Evolutionary conservation across 1,140 invertebrate species (phyloP), one percentile per base, ranked within the genome.

Genomic region (Drosophila pandora): DNA sequence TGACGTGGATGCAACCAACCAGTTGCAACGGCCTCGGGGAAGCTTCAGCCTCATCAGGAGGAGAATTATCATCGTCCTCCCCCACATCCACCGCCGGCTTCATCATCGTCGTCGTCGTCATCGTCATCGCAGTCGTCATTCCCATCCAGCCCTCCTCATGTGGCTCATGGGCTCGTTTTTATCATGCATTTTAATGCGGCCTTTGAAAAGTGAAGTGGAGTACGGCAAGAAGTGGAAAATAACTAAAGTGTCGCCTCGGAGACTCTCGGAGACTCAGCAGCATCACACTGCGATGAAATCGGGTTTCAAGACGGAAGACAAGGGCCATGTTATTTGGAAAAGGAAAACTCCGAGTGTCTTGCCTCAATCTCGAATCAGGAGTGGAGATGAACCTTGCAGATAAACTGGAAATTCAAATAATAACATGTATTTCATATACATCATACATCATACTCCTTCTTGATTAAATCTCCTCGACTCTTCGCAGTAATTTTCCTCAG

Each of bases 171-270:
- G 58, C 61, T 77, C 74, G 64, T 77, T 77, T 77, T 77, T 78
- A 83, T 83, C 69, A 79, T 87, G 82, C 82, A 85, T 85, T 87
- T 85, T 85, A 85, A 85, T 87, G 83, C 82, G 54, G 82, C 78
- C 82, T 87, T 85, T 87, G 82, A 82, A 82, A 85, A 87, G 78
- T 85, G 82, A 85, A 85, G 82, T 85, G 82, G 80, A 85, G 82
- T 72, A 83, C 78, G 75, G 69, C 70, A 75, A 87, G 79, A 87
- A 88, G 82, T 87, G 78, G 82, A 87, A 87, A 87, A 87, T 87
- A 88, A 88, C 78, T 87, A 82, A 87, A 87, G 82, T 87, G 82
- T 87, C 82, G 83, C 83, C 83, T 69, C 78, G 60, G 53, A 55
- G 55, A 59, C 41, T 57, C 65, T 45, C 43, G 17, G 17, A 17